Base-by-base conservation (phyloP, 2,888 invertebrate genomes). In the Cepaea hortensis region DNA sequence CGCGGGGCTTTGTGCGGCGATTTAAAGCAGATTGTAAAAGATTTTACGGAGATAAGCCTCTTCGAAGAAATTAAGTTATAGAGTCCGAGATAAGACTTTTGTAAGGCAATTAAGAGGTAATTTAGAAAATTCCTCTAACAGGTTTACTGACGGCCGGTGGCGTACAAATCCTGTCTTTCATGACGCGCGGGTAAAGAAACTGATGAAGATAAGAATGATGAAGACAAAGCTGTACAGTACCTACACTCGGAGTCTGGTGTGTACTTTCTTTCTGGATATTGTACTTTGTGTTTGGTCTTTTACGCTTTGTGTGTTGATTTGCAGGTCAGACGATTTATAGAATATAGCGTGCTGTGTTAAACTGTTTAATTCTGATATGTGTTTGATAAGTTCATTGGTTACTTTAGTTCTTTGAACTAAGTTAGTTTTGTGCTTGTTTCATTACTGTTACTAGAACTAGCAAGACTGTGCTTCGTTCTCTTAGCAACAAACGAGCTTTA, bases 21-120 rank as follows among this genome's bases (percentile, higher is more conserved):
- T 85, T 85, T 85, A 85, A 80, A 85, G 65, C 85, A 85, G 85
- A 85, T 85, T 85, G 70, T 77, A 72, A 79, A 68, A 85, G 85
- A 85, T 85, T 85, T 85, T 50, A 70, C n/a, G 23, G 72, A 50
- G 85, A 76, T 85, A 85, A 85, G 85, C 85, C 79, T 68, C 85
- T 85, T 85, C 35, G n/a, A 61, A 72, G 80, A 80, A 70, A 85
- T 85, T 85, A 85, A 85, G 85, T 85, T 80, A 72, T 80, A 85
- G 77, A 72, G 76, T 72, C 72, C 70, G 61, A 85, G 85, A 79
- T 85, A 85, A 85, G 85, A 85, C 85, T 85, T 84, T 80, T 80
- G 85, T 85, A 85, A 85, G 79, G 85, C 85, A 85, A 85, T 85
- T 85, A 85, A 72, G 72, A 80, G 80, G 77, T 85, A 85, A 85